A percentile compares a stretch with the other conserved stretches of the same genome.
Conservation (phyloP, 2,797 vertebrate genomes). For the Hipposideros larvatus region DNA sequence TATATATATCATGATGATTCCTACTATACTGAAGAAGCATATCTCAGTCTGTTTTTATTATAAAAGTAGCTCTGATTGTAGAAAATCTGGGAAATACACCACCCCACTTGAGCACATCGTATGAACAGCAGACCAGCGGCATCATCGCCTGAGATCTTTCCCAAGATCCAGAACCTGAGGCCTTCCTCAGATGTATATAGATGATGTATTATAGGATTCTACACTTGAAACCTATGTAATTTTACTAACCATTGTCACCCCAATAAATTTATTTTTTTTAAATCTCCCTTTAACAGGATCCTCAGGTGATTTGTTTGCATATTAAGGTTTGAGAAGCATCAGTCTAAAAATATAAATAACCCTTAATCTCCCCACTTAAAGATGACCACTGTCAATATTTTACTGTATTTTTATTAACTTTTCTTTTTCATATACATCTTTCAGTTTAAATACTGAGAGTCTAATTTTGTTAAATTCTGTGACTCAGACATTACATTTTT, state of each 20-base stretch:
- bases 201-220: too few species aligned
- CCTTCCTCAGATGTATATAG: background rate
- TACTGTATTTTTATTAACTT: background rate
- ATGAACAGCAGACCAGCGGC: background rate
- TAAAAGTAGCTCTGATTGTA: background rate
- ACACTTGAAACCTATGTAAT: too few species aligned
- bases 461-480: constrained; percentile 41
- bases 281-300: background rate
- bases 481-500: background rate
- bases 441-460: background rate
- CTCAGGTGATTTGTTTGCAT: background rate
- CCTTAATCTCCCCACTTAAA: background rate
- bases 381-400: background rate
- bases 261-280: too few species aligned
- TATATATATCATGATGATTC: background rate
- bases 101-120: background rate
- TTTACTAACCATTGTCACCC: too few species aligned
- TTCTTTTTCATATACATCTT: background rate
- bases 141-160: background rate
- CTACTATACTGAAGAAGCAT: background rate
- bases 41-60: background rate
- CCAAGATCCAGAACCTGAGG: background rate
- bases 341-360: background rate
- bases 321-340: background rate
- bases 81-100: background rate